Base-by-base conservation (phyloP, 2,888 invertebrate species). In the Minunthozetes semirufus region DNA sequence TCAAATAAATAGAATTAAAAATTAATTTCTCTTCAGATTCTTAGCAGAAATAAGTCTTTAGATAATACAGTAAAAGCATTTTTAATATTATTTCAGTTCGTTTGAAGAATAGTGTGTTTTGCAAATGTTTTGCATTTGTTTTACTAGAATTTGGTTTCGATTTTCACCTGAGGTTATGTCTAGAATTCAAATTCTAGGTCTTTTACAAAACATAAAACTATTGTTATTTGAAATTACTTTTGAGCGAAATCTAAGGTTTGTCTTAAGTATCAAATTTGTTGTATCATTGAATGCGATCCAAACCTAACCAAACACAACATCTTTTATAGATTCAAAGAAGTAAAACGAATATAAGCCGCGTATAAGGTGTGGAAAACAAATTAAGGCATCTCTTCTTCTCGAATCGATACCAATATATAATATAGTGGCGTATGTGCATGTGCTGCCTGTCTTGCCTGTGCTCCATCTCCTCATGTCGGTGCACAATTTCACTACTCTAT, bases 341-440 rank as follows among this genome's bases (percentile, higher is more conserved):
- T 33, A 33, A 56, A 56, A n/a, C 50, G 50, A 56, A 19, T 22
- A 19, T 19, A 59, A 27, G 27, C 59, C 56, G 15, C 25, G 11
- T 56, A 63, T 63, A 63, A 33, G 63, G 27, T 17, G 66, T 66
- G 19, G 17, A 59, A 66, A 63, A 17, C 38, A 42, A 66, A 66
- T 38, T 38, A 66, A 66, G 63, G 63, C 63, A 63, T 63, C 33
- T 33, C 33, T 63, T 66, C 38, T 22, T 66, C 66, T n/a, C 63
- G 27, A 42, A 66, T 66, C 66, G 66, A 66, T 66, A 66, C 8
- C 19, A 11, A 17, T 17, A 8, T 29, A 33, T 38, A 22, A 29
- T 27, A 13, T 13, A 15, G 56, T 59, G 11, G 15, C 11, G 19
- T 66, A 42, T 42, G 33, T 66, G 66, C 66, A 66, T 66, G 66